Evolutionary conservation across 2,888 invertebrate species (phyloP).

Genomic region (Thymelicus lineola): DNA sequence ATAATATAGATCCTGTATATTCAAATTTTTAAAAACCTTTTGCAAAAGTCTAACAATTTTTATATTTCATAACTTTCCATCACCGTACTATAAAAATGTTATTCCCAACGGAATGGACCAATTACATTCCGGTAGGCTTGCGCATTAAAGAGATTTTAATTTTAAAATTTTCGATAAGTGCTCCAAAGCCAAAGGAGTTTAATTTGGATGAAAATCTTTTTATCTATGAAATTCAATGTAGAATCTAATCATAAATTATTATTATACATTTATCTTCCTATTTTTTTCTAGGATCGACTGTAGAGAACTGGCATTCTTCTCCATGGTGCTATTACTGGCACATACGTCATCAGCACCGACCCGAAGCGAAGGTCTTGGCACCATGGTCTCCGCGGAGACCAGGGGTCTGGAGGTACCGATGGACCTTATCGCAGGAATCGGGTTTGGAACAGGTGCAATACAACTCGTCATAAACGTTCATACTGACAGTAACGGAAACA

Average conservation of each 20-base stretch:
- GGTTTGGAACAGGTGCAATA: constrained; percentile 64
- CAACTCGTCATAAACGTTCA: constrained; percentile 75
- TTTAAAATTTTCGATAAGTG: background rate
- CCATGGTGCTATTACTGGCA: constrained; percentile 51
- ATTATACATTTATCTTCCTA: background rate
- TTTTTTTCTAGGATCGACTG: constrained; percentile 60
- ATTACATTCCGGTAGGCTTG: background rate
- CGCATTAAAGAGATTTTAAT: background rate
- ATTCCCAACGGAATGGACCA: background rate
- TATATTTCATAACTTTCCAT: background rate
- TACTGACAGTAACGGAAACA: constrained; percentile 75
- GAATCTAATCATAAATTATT: background rate
- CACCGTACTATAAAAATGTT: background rate
- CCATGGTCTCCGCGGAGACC: constrained; percentile 66
- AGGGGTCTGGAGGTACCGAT: constrained; percentile 72
- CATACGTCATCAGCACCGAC: constrained; percentile 59
- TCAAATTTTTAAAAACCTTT: too few relatives aligned
- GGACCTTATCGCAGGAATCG: constrained; percentile 65
- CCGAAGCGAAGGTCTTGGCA: constrained; percentile 46
- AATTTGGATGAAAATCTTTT: background rate
- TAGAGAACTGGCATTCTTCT: constrained; percentile 51
- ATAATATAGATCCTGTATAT: too few relatives aligned
- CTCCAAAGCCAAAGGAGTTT: background rate
- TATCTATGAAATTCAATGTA: background rate
- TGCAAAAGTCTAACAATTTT: too few relatives aligned